Evolutionary conservation across 2,888 invertebrate genomes (phyloP), one percentile per base, ranked within the genome.

Genomic region (Acanthopleura granulata): DNA sequence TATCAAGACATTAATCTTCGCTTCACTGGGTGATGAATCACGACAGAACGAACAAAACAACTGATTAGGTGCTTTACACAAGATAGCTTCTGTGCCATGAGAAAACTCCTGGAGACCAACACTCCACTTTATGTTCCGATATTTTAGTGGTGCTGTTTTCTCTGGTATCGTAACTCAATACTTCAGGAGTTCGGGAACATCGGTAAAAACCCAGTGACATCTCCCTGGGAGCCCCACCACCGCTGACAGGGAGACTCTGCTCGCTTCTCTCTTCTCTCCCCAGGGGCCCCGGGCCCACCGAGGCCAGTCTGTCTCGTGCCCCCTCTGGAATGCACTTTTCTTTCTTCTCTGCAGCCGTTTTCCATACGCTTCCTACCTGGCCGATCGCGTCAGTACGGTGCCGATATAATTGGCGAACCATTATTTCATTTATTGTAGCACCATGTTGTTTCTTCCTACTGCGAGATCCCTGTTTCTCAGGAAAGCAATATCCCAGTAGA

Each of bases 371-470:
- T 57, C 57, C 22, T 57, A 57, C 57, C 57, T 57, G 57, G n/a
- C 12, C 18, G 18, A 18, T 4, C 57, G 22, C 18, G 57, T 22
- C 57, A 57, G 57, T 22, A 22, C 57, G 57, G 57, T 57, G 57
- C 57, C 57, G 18, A 18, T 57, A 22, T 57, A 57, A 57, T 57
- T 57, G 57, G 57, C 57, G 57, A 57, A 22, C 57, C 57, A 57
- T 57, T 57, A 57, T 57, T 57, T 57, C 57, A 57, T 57, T 57
- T 57, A 57, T 57, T 57, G 57, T 57, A 57, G 57, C 57, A 22
- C 57, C 57, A 22, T 57, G 57, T 57, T 57, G 18, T 57, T 18
- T 18, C 22, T 57, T 22, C 57, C 57, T 57, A 57, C 22, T 18
- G 57, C 6, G 57, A 40, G 40, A 40, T 40, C 40, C 40, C 40